phyloP scores from a whole-genome alignment of 2,113 vertebrate genomes.

The Agapornis roseicollis region DNA sequence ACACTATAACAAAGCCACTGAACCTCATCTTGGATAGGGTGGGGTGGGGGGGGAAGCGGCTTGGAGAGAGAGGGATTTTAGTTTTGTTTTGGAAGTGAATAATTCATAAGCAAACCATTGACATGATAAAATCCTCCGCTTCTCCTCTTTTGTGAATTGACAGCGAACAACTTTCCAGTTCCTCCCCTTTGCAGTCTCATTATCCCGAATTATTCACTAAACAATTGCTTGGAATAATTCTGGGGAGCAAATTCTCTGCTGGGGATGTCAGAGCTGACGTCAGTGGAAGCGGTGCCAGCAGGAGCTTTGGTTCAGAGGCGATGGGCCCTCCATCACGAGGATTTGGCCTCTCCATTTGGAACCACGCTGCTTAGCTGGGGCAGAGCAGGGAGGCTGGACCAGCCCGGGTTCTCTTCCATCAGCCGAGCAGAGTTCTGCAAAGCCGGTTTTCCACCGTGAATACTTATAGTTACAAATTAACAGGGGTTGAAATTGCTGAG shows the following conservation, averaged over 20 bases:
- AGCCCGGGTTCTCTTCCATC: not conserved
- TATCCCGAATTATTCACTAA: slow-evolving; percentile 49
- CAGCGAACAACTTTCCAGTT: slow-evolving; percentile 34
- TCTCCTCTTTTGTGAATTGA: slow-evolving; percentile 31
- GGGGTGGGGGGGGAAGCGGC: not conserved
- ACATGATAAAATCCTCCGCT: slow-evolving; percentile 53
- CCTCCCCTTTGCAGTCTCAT: slow-evolving; percentile 45
- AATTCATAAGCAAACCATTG: slow-evolving; percentile 45
- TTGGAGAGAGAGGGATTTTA: not conserved
- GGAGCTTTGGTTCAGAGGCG: not conserved
- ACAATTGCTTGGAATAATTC: slow-evolving; percentile 44
- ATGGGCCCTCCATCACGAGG: not conserved
- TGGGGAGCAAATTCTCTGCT: not conserved
- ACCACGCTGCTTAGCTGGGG: not conserved
- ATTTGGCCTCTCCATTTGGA: not conserved
- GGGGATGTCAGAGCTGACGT: not conserved
- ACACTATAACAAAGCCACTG: not conserved
- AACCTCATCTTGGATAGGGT: not conserved
- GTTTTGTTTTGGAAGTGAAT: not conserved
- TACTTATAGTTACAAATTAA: not conserved
- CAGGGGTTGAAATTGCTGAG: not conserved
- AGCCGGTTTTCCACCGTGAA: not conserved
- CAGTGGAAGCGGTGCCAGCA: not conserved
- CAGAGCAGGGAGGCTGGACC: not conserved
- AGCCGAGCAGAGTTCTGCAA: not conserved